Base-by-base conservation (phyloP, 2,797 vertebrate species). In the Phrynocephalus guinanensis region DNA sequence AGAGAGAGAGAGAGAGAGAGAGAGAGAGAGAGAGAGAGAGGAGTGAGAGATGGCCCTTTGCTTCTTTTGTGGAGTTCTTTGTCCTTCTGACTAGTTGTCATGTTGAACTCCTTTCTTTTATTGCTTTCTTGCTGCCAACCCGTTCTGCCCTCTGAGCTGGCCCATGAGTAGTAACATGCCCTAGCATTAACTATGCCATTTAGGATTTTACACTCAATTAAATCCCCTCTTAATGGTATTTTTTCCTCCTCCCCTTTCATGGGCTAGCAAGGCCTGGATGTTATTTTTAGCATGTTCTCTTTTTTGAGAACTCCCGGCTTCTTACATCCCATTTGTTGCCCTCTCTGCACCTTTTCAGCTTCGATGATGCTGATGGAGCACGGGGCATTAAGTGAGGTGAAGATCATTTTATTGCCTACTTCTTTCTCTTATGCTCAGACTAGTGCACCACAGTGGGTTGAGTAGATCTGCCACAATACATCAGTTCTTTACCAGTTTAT, bases 201-300 rank as follows among this genome's bases (percentile, higher is more conserved):
- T 91, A 93, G 85, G 85, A 91, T 91, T 95, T 96, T 93, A 95
- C 66, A 93, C 87, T 91, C 91, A 94, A 93, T 94, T 94, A 92
- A 87, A 91, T 92, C 44, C 16, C 73, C 79, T 92, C 44, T 91
- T 94, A 94, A 92, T 67, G 90, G 77, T 86, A 90, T 92, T 75
- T 86, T 72, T 79, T 91, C 91, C 87, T 91, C 93, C 90, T 63
- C 50, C 28, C 66, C 83, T 15, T 92, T 88, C 79, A 94, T 8
- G 91, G 80, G 75, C 76, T 88, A 67, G 87, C 90, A 91, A 85
- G 90, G 86, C 44, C 66, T 82, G 0, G 8, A 63, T 87, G 92
- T 93, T 87, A 92, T 91, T 94, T 95, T 95, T 93, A 95, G 88
- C 60, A 18, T 60, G 92, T 90, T 38, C 68, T 8, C 5, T 92